Evolutionary conservation across 1,140 invertebrate species (phyloP), one percentile per base, ranked within the genome.

Genomic region (Meloidogyne floridensis): DNA sequence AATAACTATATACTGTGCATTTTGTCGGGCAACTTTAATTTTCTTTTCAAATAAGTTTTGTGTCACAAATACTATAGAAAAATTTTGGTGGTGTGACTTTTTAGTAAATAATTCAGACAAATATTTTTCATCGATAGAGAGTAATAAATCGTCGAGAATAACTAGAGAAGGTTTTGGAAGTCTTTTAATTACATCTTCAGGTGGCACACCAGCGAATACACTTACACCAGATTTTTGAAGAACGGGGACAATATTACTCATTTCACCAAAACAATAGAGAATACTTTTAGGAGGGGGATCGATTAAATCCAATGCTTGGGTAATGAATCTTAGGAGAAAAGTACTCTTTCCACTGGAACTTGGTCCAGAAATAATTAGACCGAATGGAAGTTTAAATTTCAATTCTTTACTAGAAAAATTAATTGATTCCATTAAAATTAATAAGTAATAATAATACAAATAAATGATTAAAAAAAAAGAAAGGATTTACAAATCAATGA

Each of bases 51-150:
- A 77, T 72, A 77, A 42, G 54, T 77, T 72, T 74, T 77, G 76
- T 2, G 69, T 72, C 5, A 77, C 54, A 59, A 72, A 65, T 8
- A 77, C 70, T 65, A 77, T 53, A 15, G 54, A n/a, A 72, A 77
- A 65, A 6, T 77, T 77, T 72, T 32, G 72, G 18, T 77, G 76
- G 20, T 77, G 76, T 0, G 54, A 65, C 76, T 77, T 77, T 77
- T 77, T 77, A 47, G 76, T 77, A n/a, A 65, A 77, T n/a, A 77
- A 72, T 32, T 77, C 76, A 7, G 76, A 77, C n/a, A 77, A 18
- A 18, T 77, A 77, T 32, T 77, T 42, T 65, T 77, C 76, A 20
- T 72, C 69, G 7, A 72, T 65, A 9, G 76, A 59, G 7, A 76
- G 15, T 18, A 77, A 18, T 72, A 77, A 9, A 75, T 77, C 76